Base-by-base conservation (phyloP, 2,797 vertebrate species). In the Aulostomus chinensis region DNA sequence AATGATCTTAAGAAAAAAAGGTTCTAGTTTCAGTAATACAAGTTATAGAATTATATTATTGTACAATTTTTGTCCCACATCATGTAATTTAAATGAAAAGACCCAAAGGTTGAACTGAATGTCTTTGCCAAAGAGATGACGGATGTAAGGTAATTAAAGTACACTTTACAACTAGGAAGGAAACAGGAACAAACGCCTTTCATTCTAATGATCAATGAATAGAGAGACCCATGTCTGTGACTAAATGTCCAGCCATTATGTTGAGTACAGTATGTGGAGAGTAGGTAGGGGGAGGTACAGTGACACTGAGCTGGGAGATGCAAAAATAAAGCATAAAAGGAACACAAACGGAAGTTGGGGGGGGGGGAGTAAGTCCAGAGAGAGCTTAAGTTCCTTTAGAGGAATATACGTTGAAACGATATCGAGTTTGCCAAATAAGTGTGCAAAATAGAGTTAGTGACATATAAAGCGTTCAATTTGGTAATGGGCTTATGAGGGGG, bases 401-500 rank as follows among this genome's bases (percentile, higher is more conserved):
- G 64, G 53, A 78, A 79, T 72, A 81, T 9, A 46, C 64, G 74
- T 78, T 80, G 76, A 83, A 84, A 81, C 67, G 62, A 49, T 83
- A 81, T 86, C 76, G 67, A 69, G 72, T 81, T 83, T 80, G 62
- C 36, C 1, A 31, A 59, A 57, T 32, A 62, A 72, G 61, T 64
- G 61, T 68, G 62, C 40, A 21, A 62, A 64, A 62, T 55, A 70
- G 59, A 68, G 68, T 72, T 79, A 56, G 38, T 59, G 68, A 65
- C 48, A 15, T 78, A 80, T 76, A 84, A 82, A 76, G 73, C 38
- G 20, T 71, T 72, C 62, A 29, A 72, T 84, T 86, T 70, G 59
- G 74, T 85, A 85, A 87, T 86, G 79, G 79, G 78, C 84, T 87
- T 80, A 85, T 80, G 75, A 85, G 73, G 76, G 62, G 75, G 58